A percentile compares a stretch with the other conserved stretches of the same genome.
Evolutionary conservation across 2,113 vertebrate species (phyloP).

Genomic region (Calyptomena viridis): DNA sequence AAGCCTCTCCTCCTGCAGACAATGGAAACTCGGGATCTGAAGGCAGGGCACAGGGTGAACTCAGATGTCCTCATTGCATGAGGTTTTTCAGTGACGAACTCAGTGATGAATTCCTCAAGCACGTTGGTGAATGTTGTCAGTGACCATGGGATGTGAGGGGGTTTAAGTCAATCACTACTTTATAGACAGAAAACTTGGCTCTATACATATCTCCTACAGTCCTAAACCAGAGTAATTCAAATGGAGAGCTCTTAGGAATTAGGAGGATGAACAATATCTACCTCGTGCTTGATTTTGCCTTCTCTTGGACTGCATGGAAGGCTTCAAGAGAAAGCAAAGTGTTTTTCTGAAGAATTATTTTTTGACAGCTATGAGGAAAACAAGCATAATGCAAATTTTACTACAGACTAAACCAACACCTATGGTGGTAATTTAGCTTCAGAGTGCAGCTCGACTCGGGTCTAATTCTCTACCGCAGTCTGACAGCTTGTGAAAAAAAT

Average conservation of each 20-base stretch:
- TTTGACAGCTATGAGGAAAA: not conserved
- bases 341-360: slow-evolving; percentile 2
- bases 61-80: slow-evolving; percentile 87
- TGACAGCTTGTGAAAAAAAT: not conserved
- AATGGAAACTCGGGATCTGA: not conserved
- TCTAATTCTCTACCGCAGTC: not conserved
- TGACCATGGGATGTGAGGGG: slow-evolving; percentile 14
- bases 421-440: not conserved
- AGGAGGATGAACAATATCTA: slow-evolving; percentile 30
- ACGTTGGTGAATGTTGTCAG: slow-evolving; percentile 84
- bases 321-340: not conserved
- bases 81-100: slow-evolving; percentile 77
- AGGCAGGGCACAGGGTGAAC: slow-evolving; percentile 70
- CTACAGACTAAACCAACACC: slow-evolving; percentile 9
- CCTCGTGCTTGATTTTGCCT: slow-evolving; percentile 33
- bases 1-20: not conserved
- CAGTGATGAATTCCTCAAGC: slow-evolving; percentile 81
- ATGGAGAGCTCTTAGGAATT: slow-evolving; percentile 1
- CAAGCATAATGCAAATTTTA: not conserved
- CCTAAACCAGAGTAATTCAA: not conserved
- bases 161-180: slow-evolving; percentile 40
- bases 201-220: not conserved
- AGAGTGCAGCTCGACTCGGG: not conserved
- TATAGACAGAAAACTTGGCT: not conserved
- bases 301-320: slow-evolving; percentile 10